These are phyloP conservation scores for Craseonycteris thonglongyai DNA, from an alignment of 2,113 vertebrate genomes.

Conservation along the genomic window DNA sequence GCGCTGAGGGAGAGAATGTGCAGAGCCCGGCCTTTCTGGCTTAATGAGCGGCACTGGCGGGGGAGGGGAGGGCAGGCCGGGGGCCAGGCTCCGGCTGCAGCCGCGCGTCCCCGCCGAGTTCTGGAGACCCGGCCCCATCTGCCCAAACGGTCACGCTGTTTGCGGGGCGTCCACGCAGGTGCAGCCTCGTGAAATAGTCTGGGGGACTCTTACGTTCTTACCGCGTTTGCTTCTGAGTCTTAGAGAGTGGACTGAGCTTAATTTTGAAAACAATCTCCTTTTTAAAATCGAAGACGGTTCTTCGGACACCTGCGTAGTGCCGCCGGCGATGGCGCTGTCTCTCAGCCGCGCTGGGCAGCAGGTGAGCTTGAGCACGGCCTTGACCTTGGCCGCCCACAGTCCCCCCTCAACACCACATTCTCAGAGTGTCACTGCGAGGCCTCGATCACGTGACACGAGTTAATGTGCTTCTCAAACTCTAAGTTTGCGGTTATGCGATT, in stretches of 20 bases:
- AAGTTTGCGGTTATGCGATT: too few species aligned
- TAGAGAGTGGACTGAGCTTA: not conserved
- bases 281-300: fast-evolving
- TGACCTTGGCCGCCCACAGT: fast-evolving
- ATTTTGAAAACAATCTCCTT: not conserved
- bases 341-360: fast-evolving
- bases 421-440: not conserved
- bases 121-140: not conserved
- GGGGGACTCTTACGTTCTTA: fast-evolving
- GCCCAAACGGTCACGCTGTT: fast-evolving
- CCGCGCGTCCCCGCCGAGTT: fast-evolving
- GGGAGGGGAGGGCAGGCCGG: not conserved
- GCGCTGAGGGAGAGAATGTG: not conserved
- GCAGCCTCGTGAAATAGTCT: fast-evolving
- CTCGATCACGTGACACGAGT: fast-evolving
- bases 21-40: fast-evolving
- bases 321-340: fast-evolving
- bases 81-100: too few species aligned
- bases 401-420: fast-evolving
- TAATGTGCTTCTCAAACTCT: fast-evolving
- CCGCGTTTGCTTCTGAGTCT: not conserved
- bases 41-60: not conserved
- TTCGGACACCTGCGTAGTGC: fast-evolving
- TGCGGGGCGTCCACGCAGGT: fast-evolving
- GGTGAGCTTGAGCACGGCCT: not conserved